phyloP scores from a whole-genome alignment of 1,140 invertebrate species.

The Cardiocondyla obscurior region DNA sequence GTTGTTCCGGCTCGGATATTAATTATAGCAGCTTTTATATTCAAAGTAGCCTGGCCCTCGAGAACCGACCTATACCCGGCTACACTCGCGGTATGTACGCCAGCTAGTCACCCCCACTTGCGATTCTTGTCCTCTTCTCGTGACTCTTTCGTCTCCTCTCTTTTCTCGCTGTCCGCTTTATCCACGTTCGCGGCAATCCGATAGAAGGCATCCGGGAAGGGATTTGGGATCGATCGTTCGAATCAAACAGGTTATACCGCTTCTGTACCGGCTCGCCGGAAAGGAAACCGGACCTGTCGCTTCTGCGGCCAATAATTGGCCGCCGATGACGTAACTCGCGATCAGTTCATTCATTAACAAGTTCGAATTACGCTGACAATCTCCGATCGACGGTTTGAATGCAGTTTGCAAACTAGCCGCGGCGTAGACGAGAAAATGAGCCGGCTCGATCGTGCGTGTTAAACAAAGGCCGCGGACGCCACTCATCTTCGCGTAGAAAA shows the following conservation, averaged over 20 bases:
- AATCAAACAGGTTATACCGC: constrained; percentile 68
- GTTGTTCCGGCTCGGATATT: constrained; percentile 76
- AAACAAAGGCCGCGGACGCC: neutral
- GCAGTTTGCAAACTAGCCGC: neutral
- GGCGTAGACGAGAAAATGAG: neutral
- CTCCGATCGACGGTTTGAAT: neutral
- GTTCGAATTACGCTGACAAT: neutral
- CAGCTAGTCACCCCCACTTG: constrained; percentile 3
- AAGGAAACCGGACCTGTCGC: constrained; percentile 14
- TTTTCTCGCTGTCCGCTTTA: constrained; percentile 49
- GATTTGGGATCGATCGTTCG: constrained; percentile 59
- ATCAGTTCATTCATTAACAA: constrained; percentile 2
- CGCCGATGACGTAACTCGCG: neutral
- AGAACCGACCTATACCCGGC: constrained; percentile 2
- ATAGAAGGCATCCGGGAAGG: constrained; percentile 37
- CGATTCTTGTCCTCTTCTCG: constrained; percentile 27
- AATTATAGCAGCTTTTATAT: constrained; percentile 82
- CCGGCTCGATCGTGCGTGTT: neutral
- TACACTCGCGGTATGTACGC: neutral
- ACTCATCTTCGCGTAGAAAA: neutral
- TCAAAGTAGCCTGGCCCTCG: constrained; percentile 74
- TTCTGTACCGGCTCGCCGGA: neutral
- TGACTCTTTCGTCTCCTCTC: constrained; percentile 26
- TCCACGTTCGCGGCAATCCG: constrained; percentile 60
- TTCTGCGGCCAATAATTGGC: constrained; percentile 22